Conservation (phyloP, 1,140 invertebrate genomes). For the Aphelinus atriplicis region DNA sequence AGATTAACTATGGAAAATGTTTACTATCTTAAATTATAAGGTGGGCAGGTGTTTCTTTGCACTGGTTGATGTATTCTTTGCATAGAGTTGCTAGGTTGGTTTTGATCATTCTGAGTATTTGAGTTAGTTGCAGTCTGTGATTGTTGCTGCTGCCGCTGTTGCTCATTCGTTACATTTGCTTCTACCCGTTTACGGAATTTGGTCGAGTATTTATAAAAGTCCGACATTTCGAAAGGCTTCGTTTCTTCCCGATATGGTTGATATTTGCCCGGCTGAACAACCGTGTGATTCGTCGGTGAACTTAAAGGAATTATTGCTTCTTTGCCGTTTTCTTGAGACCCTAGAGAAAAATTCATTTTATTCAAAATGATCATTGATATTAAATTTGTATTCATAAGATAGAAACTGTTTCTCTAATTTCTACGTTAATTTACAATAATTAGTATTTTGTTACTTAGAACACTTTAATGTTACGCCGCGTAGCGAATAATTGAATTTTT, state of each 20-base stretch:
- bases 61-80: constrained; percentile 66
- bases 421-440: not conserved
- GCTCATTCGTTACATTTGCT: constrained; percentile 37
- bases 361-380: not conserved
- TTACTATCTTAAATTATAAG: constrained; percentile 51
- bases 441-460: not conserved
- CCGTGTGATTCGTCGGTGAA: constrained; percentile 78
- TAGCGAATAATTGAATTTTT: not conserved
- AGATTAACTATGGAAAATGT: not conserved
- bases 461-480: not conserved
- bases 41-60: constrained; percentile 64
- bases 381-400: too few species aligned
- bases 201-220: constrained; percentile 97
- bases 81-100: constrained; percentile 48
- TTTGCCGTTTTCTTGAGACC: constrained; percentile 49
- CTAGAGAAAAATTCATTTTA: constrained; percentile 8
- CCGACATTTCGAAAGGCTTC: constrained; percentile 96
- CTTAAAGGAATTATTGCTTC: constrained; percentile 73
- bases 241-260: constrained; percentile 93
- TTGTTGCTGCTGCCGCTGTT: constrained; percentile 17
- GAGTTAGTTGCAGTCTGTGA: constrained; percentile 10
- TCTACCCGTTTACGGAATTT: constrained; percentile 80
- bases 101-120: constrained; percentile 38
- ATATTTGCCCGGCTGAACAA: constrained; percentile 87
- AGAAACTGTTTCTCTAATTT: not conserved